Evolutionary conservation across 2,797 vertebrate species (phyloP).

Genomic region (Craterocephalus amniculus): DNA sequence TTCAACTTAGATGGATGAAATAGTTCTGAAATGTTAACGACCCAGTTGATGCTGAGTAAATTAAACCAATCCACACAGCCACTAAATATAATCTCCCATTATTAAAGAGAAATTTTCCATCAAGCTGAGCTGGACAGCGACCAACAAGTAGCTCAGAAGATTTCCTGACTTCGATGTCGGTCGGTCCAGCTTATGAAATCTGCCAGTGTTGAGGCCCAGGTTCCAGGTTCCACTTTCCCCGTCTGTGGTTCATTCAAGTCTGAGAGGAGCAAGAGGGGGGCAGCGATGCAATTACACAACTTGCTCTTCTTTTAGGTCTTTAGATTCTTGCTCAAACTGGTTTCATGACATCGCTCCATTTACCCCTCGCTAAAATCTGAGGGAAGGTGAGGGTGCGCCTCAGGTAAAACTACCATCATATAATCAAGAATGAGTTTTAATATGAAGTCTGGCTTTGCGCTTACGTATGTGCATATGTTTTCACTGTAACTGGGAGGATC

Average conservation of each 20-base stretch:
- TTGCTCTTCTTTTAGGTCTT: slow-evolving; percentile 71
- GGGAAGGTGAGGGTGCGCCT: slow-evolving; percentile 29
- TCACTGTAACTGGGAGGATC: slow-evolving; percentile 15
- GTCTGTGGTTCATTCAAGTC: slow-evolving; percentile 68
- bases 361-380: slow-evolving; percentile 43
- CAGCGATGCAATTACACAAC: slow-evolving; percentile 75
- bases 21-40: background rate
- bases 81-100: slow-evolving; percentile 54
- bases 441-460: background rate
- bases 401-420: background rate
- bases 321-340: slow-evolving; percentile 70
- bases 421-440: slow-evolving; percentile 10
- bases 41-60: slow-evolving; percentile 9
- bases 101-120: slow-evolving; percentile 62
- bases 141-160: slow-evolving; percentile 65
- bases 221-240: slow-evolving; percentile 71
- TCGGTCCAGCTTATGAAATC: slow-evolving; percentile 70
- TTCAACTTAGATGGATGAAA: background rate
- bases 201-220: slow-evolving; percentile 71
- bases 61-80: slow-evolving; percentile 26
- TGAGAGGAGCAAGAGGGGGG: slow-evolving; percentile 46
- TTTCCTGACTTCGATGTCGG: slow-evolving; percentile 59
- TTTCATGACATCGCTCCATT: slow-evolving; percentile 63
- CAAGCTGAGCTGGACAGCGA: slow-evolving; percentile 59
- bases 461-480: slow-evolving; percentile 11